Evolutionary conservation across 1,140 invertebrate genomes (phyloP).

Genomic region (Drosophila lini): DNA sequence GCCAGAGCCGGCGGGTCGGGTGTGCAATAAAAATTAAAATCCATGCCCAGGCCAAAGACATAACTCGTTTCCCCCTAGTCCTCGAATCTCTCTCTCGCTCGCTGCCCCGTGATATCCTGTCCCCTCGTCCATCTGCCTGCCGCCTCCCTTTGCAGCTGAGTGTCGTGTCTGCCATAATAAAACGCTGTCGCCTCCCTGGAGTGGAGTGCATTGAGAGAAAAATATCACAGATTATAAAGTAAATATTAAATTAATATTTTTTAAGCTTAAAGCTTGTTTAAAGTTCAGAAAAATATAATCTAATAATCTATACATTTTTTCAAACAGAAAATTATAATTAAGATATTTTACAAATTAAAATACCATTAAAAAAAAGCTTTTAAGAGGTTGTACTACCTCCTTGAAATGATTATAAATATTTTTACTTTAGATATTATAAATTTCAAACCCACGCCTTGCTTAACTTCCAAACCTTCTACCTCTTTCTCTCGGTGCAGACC

Average conservation of each 20-base stretch:
- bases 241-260: neutral
- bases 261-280: neutral
- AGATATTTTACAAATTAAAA: neutral
- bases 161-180: slow-evolving; percentile 72
- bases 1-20: slow-evolving; percentile 34
- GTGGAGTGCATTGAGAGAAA: slow-evolving; percentile 25
- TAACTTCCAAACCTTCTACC: neutral
- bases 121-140: slow-evolving; percentile 10
- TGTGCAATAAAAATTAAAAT: slow-evolving; percentile 84
- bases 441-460: neutral
- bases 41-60: slow-evolving; percentile 64
- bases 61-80: slow-evolving; percentile 63
- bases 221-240: neutral
- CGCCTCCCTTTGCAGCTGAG: slow-evolving; percentile 40
- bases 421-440: too few species aligned
- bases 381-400: too few species aligned
- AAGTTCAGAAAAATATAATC: too few species aligned
- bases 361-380: too few species aligned
- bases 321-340: too few species aligned
- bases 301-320: too few species aligned
- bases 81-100: neutral
- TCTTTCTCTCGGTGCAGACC: slow-evolving; percentile 13
- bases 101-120: neutral
- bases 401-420: too few species aligned
- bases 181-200: slow-evolving; percentile 64